phyloP scores from a whole-genome alignment of 2,113 vertebrate genomes.

The Cyanistes caeruleus region DNA sequence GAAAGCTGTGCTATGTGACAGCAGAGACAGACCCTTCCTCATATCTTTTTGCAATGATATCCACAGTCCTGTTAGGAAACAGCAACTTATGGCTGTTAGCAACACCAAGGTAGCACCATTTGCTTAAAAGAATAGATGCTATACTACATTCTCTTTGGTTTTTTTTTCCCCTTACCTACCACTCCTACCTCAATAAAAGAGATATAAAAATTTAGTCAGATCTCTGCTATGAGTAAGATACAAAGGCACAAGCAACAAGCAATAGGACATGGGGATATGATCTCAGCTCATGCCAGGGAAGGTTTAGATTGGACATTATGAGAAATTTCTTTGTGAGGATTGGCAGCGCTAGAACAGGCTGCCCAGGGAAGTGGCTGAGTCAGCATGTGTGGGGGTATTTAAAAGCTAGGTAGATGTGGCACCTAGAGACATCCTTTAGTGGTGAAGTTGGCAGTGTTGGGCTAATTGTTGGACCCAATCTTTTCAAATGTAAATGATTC shows the following conservation, averaged over 20 bases:
- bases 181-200: neutral
- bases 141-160: neutral
- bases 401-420: neutral
- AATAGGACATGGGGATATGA: neutral
- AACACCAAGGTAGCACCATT: neutral
- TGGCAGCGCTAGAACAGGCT: neutral
- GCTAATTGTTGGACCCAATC: neutral
- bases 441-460: neutral
- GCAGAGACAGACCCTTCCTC: fast-evolving
- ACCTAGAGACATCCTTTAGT: neutral
- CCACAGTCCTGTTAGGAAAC: neutral
- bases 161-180: neutral
- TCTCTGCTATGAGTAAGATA: neutral
- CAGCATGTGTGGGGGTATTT: neutral
- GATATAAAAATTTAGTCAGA: neutral
- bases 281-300: neutral
- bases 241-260: neutral
- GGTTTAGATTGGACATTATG: neutral
- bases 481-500: neutral
- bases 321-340: neutral
- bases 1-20: neutral
- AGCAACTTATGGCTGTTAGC: neutral
- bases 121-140: neutral
- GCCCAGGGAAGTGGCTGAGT: no score
- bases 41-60: neutral